Percentiles rank a stretch among this genome's conserved stretches.
Conservation (phyloP, 2,113 vertebrate species). For the Cephalopholis sonnerati region DNA sequence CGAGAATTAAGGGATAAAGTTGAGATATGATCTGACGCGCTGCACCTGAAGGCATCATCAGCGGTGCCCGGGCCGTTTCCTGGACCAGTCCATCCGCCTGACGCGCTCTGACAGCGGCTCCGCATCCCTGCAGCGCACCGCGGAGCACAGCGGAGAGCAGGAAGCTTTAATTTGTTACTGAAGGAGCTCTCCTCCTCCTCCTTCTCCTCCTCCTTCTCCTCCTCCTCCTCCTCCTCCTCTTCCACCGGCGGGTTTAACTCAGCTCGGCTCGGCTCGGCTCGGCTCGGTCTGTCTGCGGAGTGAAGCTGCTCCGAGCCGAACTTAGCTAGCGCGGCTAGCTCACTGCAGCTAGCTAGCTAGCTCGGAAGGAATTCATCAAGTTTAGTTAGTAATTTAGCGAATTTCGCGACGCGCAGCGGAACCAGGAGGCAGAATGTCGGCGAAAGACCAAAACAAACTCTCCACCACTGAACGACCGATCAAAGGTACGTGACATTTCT, state of each 20-base stretch:
- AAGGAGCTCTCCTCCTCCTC: slow-evolving; percentile 37
- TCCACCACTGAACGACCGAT: slow-evolving; percentile 89
- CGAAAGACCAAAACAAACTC: slow-evolving; percentile 82
- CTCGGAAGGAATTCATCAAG: slow-evolving; percentile 59
- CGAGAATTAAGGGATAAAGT: slow-evolving; percentile 55
- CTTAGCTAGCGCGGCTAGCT: slow-evolving; percentile 79
- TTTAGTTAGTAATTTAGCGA: slow-evolving; percentile 48
- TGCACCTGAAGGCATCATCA: slow-evolving; percentile 43
- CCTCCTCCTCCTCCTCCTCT: slow-evolving; percentile 32
- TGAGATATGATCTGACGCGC: slow-evolving; percentile 67
- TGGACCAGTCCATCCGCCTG: slow-evolving; percentile 57
- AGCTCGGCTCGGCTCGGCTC: slow-evolving; percentile 40
- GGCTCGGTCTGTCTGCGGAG: slow-evolving; percentile 50
- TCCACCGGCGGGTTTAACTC: background rate
- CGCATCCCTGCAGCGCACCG: slow-evolving; percentile 52
- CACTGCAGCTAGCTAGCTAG: slow-evolving; percentile 78
- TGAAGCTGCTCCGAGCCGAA: slow-evolving; percentile 46
- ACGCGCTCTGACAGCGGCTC: slow-evolving; percentile 71
- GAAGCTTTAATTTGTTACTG: slow-evolving; percentile 53
- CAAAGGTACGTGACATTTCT: slow-evolving; percentile 84
- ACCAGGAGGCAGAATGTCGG: slow-evolving; percentile 85
- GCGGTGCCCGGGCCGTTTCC: slow-evolving; percentile 67
- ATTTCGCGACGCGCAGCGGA: slow-evolving; percentile 27
- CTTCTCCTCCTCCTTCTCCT: slow-evolving; percentile 16
- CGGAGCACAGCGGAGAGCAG: slow-evolving; percentile 43